Evolutionary conservation across 2,888 invertebrate genomes (phyloP).

Genomic region (Seladonia tumulorum): DNA sequence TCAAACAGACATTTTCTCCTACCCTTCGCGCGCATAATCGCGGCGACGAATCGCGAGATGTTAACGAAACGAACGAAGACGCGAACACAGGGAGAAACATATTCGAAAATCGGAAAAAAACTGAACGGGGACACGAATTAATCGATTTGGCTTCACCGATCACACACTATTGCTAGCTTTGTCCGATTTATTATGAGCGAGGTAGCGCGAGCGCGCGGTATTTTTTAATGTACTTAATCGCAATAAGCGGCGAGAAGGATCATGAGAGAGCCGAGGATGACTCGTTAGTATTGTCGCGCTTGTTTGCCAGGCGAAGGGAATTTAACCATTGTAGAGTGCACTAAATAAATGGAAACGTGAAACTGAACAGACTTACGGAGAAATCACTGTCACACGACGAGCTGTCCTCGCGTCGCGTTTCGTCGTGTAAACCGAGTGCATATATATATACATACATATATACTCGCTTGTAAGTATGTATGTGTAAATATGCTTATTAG

Average conservation of each 20-base stretch:
- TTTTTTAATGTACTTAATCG: slow-evolving; percentile 80
- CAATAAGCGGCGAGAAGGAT: slow-evolving; percentile 47
- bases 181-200: slow-evolving; percentile 71
- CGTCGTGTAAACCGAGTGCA: background rate
- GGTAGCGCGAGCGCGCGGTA: slow-evolving; percentile 72
- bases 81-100: too few relatives aligned
- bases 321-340: slow-evolving; percentile 21
- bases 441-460: background rate
- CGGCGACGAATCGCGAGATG: slow-evolving; percentile 31
- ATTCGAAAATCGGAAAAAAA: background rate
- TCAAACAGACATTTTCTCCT: slow-evolving; percentile 19
- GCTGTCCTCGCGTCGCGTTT: background rate
- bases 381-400: background rate
- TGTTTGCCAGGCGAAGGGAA: slow-evolving; percentile 18
- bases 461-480: background rate
- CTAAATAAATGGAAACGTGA: slow-evolving; percentile 10
- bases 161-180: slow-evolving; percentile 63
- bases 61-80: background rate
- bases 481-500: background rate
- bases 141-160: slow-evolving; percentile 68
- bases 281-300: slow-evolving; percentile 5
- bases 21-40: slow-evolving; percentile 36
- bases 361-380: background rate
- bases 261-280: slow-evolving; percentile 21
- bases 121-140: slow-evolving; percentile 6